Evolutionary conservation across 23 tunicate species (phyloP).

Genomic region (Corella eumyota): DNA sequence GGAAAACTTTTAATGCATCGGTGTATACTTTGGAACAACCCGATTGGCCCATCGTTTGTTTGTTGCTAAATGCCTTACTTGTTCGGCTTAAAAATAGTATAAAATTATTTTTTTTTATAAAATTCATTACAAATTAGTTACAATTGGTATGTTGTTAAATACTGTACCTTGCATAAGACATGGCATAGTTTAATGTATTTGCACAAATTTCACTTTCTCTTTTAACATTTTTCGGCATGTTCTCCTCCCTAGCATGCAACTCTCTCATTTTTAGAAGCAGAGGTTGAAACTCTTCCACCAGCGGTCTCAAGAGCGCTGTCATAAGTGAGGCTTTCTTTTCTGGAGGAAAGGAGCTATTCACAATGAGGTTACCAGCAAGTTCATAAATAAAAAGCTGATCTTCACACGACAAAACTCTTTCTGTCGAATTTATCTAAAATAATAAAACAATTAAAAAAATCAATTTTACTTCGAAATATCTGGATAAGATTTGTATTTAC

Average conservation of each 20-base stretch:
- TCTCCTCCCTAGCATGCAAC: conserved; percentile 6
- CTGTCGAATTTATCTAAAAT: conserved; percentile 12
- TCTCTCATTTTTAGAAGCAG: conserved; percentile 32
- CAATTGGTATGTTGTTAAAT: too few relatives aligned
- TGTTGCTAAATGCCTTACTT: conserved; percentile 92
- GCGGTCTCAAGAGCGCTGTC: conserved; percentile 73
- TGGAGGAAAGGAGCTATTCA: conserved; percentile 39
- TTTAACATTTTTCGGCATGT: background rate
- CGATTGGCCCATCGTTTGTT: conserved; percentile 71
- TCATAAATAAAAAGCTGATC: conserved; percentile 88
- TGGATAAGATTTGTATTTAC: conserved; percentile 3
- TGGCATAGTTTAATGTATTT: conserved; percentile 62
- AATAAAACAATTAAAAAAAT: background rate
- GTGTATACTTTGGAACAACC: conserved; percentile 73
- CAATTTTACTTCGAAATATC: background rate
- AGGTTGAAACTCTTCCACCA: conserved; percentile 70
- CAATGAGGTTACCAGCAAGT: conserved; percentile 68
- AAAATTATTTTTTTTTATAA: too few relatives aligned
- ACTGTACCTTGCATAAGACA: conserved; percentile 93
- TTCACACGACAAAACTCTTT: conserved; percentile 47
- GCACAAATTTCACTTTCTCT: conserved; percentile 39
- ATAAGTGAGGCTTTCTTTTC: conserved; percentile 31
- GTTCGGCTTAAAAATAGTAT: conserved; percentile 72
- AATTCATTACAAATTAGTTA: too few relatives aligned
- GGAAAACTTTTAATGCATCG: conserved; percentile 64